Base-by-base conservation (phyloP, 2,113 vertebrate species). In the Raja brachyura region DNA sequence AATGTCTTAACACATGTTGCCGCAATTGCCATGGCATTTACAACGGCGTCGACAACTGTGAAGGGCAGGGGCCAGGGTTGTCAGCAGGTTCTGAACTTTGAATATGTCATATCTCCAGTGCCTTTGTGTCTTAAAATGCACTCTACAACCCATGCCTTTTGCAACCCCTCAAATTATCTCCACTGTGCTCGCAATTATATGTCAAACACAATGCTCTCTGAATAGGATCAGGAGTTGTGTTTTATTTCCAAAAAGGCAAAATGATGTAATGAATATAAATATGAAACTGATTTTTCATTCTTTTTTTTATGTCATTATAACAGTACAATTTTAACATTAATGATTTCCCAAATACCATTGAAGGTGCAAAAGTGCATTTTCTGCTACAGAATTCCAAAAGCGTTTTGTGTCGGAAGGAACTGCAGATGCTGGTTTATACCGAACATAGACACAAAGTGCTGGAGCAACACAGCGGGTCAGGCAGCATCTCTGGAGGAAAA, bases 81-180 rank as follows among this genome's bases (percentile, higher is more conserved):
- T 92, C 90, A 54, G 68, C 66, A 74, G 66, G 90, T 74, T 92
- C 68, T 48, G 90, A 92, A 88, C 90, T 73, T 92, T 74, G 33
- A 73, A 92, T 92, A 92, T 92, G 90, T 92, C 90, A 92, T 11
- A 73, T 92, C 68, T 92, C 33, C 25, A 18, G 48, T 92, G 90
- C 90, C 25, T 74, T 92, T 92, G 68, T 92, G 90, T 54, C 39
- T 92, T 74, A 92, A 92, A 73, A 92, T 92, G 73, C 73, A 68
- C 68, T 73, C 68, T 6, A 28, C 66, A 92, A 16, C 66, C 33
- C 20, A 28, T 92, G 90, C 33, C 90, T 92, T 70, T 92, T 92
- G 61, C 63, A 73, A 73, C 33, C 39, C 54, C 39, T 22, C 68
- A 54, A 73, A 92, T 70, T 73, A 92, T 92, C 66, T 73, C 20